Percentiles rank a stretch among this genome's conserved stretches.
phyloP scores from a whole-genome alignment of 1,140 invertebrate genomes.

The Mycetomoellerius zeteki region DNA sequence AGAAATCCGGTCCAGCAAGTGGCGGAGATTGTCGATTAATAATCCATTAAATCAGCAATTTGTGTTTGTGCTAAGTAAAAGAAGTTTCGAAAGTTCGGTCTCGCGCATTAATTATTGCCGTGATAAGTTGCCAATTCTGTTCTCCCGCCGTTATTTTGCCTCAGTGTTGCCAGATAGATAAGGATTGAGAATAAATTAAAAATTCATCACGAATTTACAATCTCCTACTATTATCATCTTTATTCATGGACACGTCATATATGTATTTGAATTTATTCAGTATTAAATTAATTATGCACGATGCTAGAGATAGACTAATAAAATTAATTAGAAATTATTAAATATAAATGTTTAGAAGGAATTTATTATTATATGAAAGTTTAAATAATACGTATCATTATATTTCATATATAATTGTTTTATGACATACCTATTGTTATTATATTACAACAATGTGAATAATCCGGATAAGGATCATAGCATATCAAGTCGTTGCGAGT shows the following conservation, averaged over 20 bases:
- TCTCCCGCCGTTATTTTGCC: constrained; percentile 15
- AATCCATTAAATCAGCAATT: constrained; percentile 76
- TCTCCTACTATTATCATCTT: constrained; percentile 11
- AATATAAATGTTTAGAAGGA: neutral
- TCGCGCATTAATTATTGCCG: constrained; percentile 75
- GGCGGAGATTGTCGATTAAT: constrained; percentile 70
- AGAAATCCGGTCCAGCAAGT: neutral
- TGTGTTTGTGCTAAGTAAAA: constrained; percentile 74
- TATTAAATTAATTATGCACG: constrained; percentile 1
- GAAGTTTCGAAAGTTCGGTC: constrained; percentile 74
- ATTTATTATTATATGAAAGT: neutral
- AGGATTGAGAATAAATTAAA: constrained; percentile 44
- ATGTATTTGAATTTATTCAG: constrained; percentile 17
- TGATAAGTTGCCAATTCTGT: constrained; percentile 69
- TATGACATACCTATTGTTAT: neutral
- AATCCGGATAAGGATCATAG: neutral
- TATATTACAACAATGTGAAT: neutral
- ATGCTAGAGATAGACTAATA: neutral
- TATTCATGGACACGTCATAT: neutral
- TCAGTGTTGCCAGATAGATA: constrained; percentile 23
- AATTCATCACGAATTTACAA: constrained; percentile 32
- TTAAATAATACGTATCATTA: no score
- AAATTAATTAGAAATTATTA: constrained; percentile 26
- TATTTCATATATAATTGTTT: neutral
- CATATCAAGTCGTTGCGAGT: neutral